Evolutionary conservation across 2,113 vertebrate genomes (phyloP), one percentile per base, ranked within the genome.

Genomic region (Coracopsis vasa): DNA sequence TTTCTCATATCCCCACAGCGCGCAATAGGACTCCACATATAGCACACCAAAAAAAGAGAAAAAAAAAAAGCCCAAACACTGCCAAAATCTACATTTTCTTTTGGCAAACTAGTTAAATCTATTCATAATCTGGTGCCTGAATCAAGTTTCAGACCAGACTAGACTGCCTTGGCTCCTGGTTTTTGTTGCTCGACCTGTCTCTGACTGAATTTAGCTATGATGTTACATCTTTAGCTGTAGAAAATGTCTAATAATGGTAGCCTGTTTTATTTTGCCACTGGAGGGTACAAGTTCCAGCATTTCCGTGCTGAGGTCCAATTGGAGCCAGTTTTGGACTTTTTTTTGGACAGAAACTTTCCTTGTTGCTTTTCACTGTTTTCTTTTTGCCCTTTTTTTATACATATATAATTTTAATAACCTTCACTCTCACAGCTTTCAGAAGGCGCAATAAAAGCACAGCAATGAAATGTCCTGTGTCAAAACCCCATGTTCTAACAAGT

Each of bases 41-140:
- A 98, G 98, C 95, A 96, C 94, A 88, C 72, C 44, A 86, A 51
- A 95, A 97, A 97, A 88, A 92, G 74, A 54, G 54, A n/a, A 24
- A 97, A 90, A 95, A 87, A 97, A 97, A 97, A 96, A 98, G 92
- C 69, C 96, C 96, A 96, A 80, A 74, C 88, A 35, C 94, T 97
- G 99, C 99, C 99, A 99, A 99, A 98, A 98, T 98, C 98, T 98
- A 99, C 99, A 99, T 98, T 99, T 98, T 98, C 98, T 73, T 98
- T 99, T 99, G 98, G 98, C 98, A 96, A 98, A 98, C 98, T 94
- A 97, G 98, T 98, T 97, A 96, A 97, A 98, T 97, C 98, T 98
- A 98, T 98, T 98, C 98, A 98, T 98, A 98, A 99, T 98, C 98
- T 98, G 97, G 98, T 97, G 98, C 96, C 95, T 98, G 98, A 98